Evolutionary conservation across 2,113 vertebrate species (phyloP).

Genomic region (Glaucidium brasilianum): DNA sequence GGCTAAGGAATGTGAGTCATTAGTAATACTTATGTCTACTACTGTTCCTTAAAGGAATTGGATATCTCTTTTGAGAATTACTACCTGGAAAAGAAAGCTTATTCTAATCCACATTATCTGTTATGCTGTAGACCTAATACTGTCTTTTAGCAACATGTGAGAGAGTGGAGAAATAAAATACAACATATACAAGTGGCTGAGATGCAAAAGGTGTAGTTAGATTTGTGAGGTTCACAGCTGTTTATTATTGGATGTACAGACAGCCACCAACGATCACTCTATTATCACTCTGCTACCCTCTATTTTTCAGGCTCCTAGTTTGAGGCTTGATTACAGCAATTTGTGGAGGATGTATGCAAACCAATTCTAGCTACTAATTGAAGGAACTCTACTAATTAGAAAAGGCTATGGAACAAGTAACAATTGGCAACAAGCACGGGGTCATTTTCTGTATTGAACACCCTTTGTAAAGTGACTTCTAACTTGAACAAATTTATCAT

Average conservation of each 20-base stretch:
- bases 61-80: slow-evolving; percentile 8
- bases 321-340: slow-evolving; percentile 52
- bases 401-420: slow-evolving; percentile 35
- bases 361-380: slow-evolving; percentile 37
- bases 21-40: slow-evolving; percentile 7
- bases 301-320: slow-evolving; percentile 16
- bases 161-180: neutral
- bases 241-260: neutral
- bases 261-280: neutral
- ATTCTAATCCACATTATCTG: slow-evolving; percentile 33
- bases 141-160: neutral
- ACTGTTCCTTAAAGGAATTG: neutral
- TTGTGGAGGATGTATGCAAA: slow-evolving; percentile 39
- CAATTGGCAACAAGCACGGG: neutral
- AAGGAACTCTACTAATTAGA: slow-evolving; percentile 48
- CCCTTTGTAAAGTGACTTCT: neutral
- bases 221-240: neutral
- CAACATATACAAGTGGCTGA: neutral
- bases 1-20: neutral
- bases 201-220: neutral
- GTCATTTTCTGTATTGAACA: neutral
- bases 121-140: neutral
- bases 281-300: neutral
- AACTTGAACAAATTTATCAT: neutral
- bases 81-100: neutral